Base-by-base conservation (phyloP, 1,140 invertebrate genomes). In the Macrosteles quadrilineatus region DNA sequence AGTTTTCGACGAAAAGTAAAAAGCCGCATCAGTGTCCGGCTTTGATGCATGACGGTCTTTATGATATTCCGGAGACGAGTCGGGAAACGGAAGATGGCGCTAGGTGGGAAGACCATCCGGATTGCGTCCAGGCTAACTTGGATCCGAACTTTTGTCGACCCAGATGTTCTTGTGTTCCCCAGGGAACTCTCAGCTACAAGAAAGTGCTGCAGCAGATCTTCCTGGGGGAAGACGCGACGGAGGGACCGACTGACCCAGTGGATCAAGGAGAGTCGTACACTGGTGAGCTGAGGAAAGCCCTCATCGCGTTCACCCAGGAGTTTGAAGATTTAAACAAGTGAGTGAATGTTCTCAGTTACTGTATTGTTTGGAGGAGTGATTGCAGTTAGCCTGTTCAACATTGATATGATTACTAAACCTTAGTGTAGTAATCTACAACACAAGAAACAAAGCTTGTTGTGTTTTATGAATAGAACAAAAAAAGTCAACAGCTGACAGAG, bases 101-200 rank as follows among this genome's bases (percentile, higher is more conserved):
- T 2, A 21, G 4, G 25, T 59, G 55, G 55, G 55, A 59, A n/a
- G 27, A 59, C 23, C 55, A 59, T 59, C 55, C 55, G n/a, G 55
- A 25, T 4, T 59, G 25, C 25, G 27, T 59, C 3, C 21, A 30
- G n/a, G 55, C 23, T 11, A 59, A 59, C 55, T 6, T 59, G 2
- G 55, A 29, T 4, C 55, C 55, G 6, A 59, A 59, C 25, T 29
- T 9, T 6, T 11, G 2, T 11, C 2, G 6, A 2, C 27, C 55
- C 9, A 14, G 55, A 9, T 59, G 55, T 29, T 59, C 55, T 27
- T 25, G 55, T n/a, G 9, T 59, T 11, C 21, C 9, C 27, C 25
- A 27, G 23, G 14, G 12, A 2, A 3, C 23, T 11, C 2, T 30
- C 4, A 59, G 25, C 23, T 59, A 59, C 55, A 59, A 59, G 27